Conservation (phyloP, 1,140 invertebrate species). For the Caenorhabditis brenneri region DNA sequence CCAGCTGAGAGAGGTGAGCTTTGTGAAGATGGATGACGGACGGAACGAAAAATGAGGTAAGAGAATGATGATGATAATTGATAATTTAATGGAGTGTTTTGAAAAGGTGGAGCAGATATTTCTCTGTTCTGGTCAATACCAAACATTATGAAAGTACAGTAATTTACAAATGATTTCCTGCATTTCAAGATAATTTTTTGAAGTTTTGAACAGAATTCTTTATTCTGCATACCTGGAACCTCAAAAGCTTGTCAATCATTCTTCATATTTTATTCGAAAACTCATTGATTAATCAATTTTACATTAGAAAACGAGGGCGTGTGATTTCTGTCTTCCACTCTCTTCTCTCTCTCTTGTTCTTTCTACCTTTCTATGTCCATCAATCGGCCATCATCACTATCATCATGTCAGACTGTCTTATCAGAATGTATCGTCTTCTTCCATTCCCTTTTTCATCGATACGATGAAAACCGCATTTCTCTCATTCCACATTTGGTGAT, state of each 20-base stretch:
- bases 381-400: not conserved
- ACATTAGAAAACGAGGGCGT: not conserved
- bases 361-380: no score
- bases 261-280: not conserved
- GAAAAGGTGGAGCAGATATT: no score
- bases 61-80: not conserved
- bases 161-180: no score
- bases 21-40: not conserved
- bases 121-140: no score
- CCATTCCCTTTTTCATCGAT: constrained; percentile 10
- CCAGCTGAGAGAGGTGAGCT: constrained; percentile 35
- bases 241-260: no score
- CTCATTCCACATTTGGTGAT: not conserved
- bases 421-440: constrained; percentile 15
- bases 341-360: no score
- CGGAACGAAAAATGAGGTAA: not conserved
- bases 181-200: no score
- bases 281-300: constrained; percentile 40
- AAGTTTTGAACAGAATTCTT: no score
- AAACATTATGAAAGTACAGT: no score
- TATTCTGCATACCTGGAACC: no score
- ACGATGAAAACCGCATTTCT: constrained; percentile 34
- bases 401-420: not conserved
- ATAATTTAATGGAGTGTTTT: no score
- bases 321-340: not conserved